Evolutionary conservation across 1,140 invertebrate species (phyloP).

Genomic region (Saccostrea cuccullata): DNA sequence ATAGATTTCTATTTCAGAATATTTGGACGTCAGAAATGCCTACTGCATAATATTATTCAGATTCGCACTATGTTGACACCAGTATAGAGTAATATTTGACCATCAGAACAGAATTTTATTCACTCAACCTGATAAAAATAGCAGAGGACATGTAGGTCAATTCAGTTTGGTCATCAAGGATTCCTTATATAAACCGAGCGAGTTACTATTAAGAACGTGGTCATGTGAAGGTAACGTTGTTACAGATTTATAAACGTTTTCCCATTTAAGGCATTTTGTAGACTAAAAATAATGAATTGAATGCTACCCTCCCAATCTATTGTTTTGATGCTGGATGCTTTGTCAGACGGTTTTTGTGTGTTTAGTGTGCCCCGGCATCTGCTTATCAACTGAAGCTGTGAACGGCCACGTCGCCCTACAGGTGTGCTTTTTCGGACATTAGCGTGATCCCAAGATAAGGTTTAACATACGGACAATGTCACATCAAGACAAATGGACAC

Average conservation of each 20-base stretch:
- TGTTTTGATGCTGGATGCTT: not conserved
- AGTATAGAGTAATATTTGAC: too few species aligned
- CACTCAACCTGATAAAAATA: too few species aligned
- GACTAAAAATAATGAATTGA: not conserved
- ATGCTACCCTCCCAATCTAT: not conserved
- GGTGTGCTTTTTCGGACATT: constrained; percentile 12
- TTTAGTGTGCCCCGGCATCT: constrained; percentile 16
- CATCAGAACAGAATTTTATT: too few species aligned
- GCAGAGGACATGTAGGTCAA: not conserved
- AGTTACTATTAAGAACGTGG: not conserved
- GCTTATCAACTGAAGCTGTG: constrained; percentile 5
- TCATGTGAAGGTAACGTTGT: too few species aligned
- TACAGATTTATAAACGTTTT: too few species aligned
- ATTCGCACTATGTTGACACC: too few species aligned
- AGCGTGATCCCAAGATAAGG: constrained; percentile 6
- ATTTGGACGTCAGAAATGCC: not conserved
- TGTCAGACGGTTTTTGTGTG: not conserved
- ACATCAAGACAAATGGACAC: not conserved
- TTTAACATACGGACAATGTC: not conserved
- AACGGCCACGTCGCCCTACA: not conserved
- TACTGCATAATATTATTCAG: too few species aligned
- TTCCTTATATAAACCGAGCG: not conserved
- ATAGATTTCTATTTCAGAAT: not conserved
- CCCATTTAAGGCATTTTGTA: too few species aligned
- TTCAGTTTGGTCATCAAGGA: not conserved